phyloP scores from a whole-genome alignment of 1,140 invertebrate genomes.

The Plodia interpunctella region DNA sequence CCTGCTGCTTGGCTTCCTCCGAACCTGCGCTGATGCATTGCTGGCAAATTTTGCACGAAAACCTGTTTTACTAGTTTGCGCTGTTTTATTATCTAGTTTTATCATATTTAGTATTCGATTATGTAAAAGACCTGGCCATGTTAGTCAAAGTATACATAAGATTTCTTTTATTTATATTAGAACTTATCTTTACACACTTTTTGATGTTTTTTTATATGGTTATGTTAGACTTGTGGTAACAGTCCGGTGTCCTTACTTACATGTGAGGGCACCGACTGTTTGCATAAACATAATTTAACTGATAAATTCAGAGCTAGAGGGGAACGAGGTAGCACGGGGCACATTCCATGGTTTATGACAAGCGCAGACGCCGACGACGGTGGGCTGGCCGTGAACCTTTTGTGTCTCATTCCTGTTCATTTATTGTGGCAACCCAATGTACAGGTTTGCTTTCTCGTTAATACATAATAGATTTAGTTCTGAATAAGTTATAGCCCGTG shows the following conservation, averaged over 20 bases:
- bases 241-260: no score
- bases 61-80: conserved; percentile 51
- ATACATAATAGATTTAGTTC: background rate
- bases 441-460: background rate
- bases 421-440: background rate
- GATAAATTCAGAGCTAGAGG: conserved; percentile 22
- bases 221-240: no score
- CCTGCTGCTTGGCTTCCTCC: conserved; percentile 45
- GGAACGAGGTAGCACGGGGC: conserved; percentile 18
- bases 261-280: no score
- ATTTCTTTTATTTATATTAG: no score
- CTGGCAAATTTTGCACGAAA: conserved; percentile 69
- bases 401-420: conserved; percentile 8
- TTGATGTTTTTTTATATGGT: no score
- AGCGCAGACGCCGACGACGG: conserved; percentile 16
- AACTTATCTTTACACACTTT: no score
- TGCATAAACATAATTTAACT: conserved; percentile 16
- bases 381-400: conserved; percentile 20
- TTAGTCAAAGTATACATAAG: no score
- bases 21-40: conserved; percentile 60
- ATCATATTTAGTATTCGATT: no score
- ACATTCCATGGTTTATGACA: conserved; percentile 39
- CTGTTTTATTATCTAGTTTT: background rate
- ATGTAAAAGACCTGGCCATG: no score
- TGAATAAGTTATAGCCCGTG: background rate